Evolutionary conservation across 2,888 invertebrate species (phyloP), one percentile per base, ranked within the genome.

Genomic region (Corythucha ciliata): DNA sequence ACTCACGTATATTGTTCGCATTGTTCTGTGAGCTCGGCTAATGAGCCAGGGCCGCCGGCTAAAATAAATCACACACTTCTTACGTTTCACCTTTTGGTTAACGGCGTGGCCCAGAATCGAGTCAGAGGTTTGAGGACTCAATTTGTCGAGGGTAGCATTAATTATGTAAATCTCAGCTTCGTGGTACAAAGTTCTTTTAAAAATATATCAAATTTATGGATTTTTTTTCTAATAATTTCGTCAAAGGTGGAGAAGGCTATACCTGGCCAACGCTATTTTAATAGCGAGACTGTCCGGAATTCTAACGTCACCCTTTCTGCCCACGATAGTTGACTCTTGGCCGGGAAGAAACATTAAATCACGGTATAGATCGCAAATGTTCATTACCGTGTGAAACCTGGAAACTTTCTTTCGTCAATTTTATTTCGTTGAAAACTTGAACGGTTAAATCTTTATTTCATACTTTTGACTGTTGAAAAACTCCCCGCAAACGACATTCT

Each of bases 391-490:
- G n/a, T 48, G 48, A 20, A 29, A 48, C 16, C 48, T 48, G 39
- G 1, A 47, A 36, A 14, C 29, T 29, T 29, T 29, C 29, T 29
- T 29, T 29, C 12, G 29, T 29, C 29, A 40, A 16, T 21, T 20
- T 22, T 20, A 40, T 40, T 12, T 22, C 16, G 16, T 14, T 36
- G 10, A 36, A 36, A 36, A 12, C 14, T 10, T 16, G 16, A 36
- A 14, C 16, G 8, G 36, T 36, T 36, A 36, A 14, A 8, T n/a
- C n/a, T n/a, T 36, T 36, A 14, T 7, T n/a, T 21, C 45, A 10
- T 18, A 50, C 50, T 25, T 50, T 42, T 50, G 50, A 24, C 34
- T 42, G 34, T 42, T 50, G 18, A 32, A 50, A 24, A 42, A 42
- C 25, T 25, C 26, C n/a, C 20, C 18, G 18, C 26, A 50, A 2